A percentile compares a stretch with the other conserved stretches of the same genome.
Evolutionary conservation across 2,113 vertebrate genomes (phyloP).

Genomic region (Epinephelus lanceolatus): DNA sequence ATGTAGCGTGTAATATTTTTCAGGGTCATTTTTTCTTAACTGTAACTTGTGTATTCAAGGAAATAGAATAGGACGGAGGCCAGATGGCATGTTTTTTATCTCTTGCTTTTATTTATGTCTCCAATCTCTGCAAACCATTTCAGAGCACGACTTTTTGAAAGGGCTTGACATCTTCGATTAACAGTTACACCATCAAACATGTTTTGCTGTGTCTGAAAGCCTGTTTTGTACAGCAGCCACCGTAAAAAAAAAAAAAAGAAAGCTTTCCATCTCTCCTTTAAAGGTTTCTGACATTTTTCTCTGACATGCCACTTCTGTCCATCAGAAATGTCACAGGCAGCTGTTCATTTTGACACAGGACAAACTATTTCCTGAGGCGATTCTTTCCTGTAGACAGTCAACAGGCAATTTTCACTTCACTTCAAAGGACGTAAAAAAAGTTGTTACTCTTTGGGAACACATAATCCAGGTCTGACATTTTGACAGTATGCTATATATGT

Average conservation of each 20-base stretch:
- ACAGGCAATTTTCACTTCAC: conserved; percentile 26
- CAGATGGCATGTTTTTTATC: not conserved
- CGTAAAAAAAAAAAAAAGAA: not conserved
- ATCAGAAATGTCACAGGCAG: not conserved
- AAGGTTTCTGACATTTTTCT: conserved; percentile 4
- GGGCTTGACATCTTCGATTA: not conserved
- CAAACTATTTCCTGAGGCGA: not conserved
- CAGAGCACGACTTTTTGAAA: too few species aligned
- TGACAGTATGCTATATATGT: not conserved
- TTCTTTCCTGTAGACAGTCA: not conserved
- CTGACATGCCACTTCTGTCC: not conserved
- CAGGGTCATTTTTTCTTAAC: too few species aligned
- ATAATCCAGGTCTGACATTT: conserved; percentile 4
- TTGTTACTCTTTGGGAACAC: not conserved
- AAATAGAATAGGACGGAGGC: too few species aligned
- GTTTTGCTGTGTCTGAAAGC: not conserved
- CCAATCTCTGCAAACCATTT: not conserved
- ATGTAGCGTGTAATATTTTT: too few species aligned
- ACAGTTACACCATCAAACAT: not conserved
- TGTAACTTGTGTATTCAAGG: too few species aligned
- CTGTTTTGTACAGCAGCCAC: not conserved
- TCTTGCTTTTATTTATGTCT: not conserved
- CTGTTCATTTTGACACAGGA: not conserved
- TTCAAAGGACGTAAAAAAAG: not conserved
- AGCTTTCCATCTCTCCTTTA: not conserved